Conservation (phyloP, 2,888 invertebrate genomes). For the Lycocerus yunnanus region DNA sequence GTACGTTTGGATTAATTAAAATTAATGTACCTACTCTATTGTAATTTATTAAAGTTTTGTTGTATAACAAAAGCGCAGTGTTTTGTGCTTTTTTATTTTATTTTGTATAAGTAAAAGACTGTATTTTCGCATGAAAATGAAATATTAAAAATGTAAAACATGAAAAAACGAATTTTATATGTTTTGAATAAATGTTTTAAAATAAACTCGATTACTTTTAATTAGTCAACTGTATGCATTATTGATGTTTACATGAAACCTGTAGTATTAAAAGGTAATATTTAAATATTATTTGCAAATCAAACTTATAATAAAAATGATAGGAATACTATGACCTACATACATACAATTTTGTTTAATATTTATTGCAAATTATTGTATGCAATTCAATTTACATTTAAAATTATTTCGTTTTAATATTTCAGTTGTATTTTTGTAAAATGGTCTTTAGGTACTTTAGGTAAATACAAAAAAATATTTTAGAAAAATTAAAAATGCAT, state of each 20-base stretch:
- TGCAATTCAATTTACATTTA: not conserved
- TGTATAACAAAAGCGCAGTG: not conserved
- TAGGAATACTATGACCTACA: not conserved
- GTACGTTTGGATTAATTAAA: conserved; percentile 10
- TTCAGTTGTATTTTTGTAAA: no score
- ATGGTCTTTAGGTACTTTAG: no score
- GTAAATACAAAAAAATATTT: no score
- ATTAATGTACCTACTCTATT: not conserved
- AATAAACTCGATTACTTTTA: not conserved
- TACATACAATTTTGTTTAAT: not conserved
- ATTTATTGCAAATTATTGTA: not conserved
- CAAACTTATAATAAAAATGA: not conserved
- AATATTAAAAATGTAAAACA: not conserved
- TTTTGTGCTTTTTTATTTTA: not conserved
- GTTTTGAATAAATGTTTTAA: not conserved
- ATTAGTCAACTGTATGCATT: not conserved
- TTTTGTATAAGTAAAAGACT: not conserved
- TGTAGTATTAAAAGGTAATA: not conserved
- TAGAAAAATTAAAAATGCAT: no score
- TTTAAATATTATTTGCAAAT: not conserved
- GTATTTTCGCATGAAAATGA: not conserved
- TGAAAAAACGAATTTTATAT: not conserved
- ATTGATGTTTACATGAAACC: not conserved
- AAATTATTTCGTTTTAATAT: not conserved
- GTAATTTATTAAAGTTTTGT: not conserved